Evolutionary conservation across 30 jellyfish, hydroid and myxozoan genomes (phyloP).

Genomic region (Aurelia sp.): DNA sequence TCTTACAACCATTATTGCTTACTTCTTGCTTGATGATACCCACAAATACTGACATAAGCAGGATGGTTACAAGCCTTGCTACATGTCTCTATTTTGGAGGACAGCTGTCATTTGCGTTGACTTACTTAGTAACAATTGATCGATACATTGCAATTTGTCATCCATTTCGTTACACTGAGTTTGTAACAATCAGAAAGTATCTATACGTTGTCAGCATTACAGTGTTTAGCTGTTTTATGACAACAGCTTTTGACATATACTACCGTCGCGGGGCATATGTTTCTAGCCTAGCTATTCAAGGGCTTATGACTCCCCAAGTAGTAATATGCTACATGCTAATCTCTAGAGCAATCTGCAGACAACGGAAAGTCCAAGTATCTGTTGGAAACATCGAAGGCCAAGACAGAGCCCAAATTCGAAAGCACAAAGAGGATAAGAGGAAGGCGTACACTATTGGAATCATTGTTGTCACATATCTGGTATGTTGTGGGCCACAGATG

Average conservation of each 20-base stretch:
- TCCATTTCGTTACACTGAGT: not conserved
- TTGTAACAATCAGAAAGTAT: not conserved
- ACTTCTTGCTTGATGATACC: not conserved
- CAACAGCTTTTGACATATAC: too few species aligned
- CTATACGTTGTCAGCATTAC: not conserved
- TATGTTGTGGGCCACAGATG: not conserved
- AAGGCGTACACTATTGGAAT: constrained; percentile 25
- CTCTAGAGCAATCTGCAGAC: not conserved
- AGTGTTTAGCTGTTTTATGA: too few species aligned
- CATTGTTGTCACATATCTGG: not conserved
- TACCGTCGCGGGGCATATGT: too few species aligned
- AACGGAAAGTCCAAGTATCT: not conserved
- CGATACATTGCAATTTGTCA: constrained; percentile 18
- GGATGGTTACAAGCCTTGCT: not conserved
- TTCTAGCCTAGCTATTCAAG: not conserved
- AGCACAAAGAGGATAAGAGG: constrained; percentile 1
- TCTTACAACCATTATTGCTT: not conserved
- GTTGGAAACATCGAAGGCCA: not conserved
- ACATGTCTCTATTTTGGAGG: too few species aligned
- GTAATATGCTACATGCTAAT: not conserved
- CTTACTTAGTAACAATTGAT: not conserved
- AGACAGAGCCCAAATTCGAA: not conserved
- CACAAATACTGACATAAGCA: not conserved
- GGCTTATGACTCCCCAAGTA: not conserved
- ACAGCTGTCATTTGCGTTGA: not conserved